These are phyloP conservation scores for Diuraphis noxia DNA, from an alignment of 1,140 invertebrate genomes.

Conservation along the genomic window DNA sequence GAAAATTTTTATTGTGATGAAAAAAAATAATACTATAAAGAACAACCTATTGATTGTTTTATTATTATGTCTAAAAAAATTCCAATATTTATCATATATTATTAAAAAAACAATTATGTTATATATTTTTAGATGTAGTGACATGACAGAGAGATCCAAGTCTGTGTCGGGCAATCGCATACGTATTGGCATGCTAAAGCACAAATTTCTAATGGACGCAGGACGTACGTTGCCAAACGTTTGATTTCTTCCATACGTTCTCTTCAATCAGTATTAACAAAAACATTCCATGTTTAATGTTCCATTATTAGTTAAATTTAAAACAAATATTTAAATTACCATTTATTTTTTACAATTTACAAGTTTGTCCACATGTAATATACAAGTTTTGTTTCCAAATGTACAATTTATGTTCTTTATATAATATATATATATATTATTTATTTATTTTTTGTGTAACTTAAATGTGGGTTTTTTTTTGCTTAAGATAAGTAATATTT, in stretches of 20 bases:
- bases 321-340: slow-evolving; percentile 17
- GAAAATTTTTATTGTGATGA: no score
- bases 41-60: neutral
- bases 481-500: slow-evolving; percentile 20
- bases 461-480: slow-evolving; percentile 25
- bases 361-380: neutral
- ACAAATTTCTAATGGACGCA: slow-evolving; percentile 51
- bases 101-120: neutral
- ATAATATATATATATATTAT: slow-evolving; percentile 23
- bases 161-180: slow-evolving; percentile 41
- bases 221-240: slow-evolving; percentile 33
- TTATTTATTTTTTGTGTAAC: slow-evolving; percentile 4
- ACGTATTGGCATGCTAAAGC: slow-evolving; percentile 47
- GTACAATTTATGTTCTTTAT: slow-evolving; percentile 21
- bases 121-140: slow-evolving; percentile 37
- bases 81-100: neutral
- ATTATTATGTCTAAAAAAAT: neutral
- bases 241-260: neutral
- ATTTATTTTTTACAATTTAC: slow-evolving; percentile 27
- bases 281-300: slow-evolving; percentile 46
- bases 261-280: slow-evolving; percentile 45
- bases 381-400: slow-evolving; percentile 15
- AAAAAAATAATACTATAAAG: neutral
- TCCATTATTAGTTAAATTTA: slow-evolving; percentile 41
- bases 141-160: slow-evolving; percentile 39